Conservation (phyloP, 2,797 vertebrate species). For the Cossypha heuglini region DNA sequence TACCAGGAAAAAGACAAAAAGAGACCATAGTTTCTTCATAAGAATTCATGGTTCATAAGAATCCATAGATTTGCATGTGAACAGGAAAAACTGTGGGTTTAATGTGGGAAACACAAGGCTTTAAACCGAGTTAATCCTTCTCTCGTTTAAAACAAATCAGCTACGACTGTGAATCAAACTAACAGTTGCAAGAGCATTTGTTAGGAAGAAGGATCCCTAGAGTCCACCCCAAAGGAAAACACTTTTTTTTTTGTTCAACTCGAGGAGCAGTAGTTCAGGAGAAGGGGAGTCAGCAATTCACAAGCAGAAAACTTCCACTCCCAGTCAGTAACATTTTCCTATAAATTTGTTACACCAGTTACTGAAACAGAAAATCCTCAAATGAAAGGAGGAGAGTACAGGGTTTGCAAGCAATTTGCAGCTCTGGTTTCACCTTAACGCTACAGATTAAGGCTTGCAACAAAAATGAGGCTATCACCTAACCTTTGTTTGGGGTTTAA, state of each 20-base stretch:
- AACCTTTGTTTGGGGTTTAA: conserved; percentile 48
- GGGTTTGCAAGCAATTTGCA: conserved; percentile 1
- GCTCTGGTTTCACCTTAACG: conserved; percentile 11
- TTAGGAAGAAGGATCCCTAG: not conserved
- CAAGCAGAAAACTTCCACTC: not conserved
- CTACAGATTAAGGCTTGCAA: conserved; percentile 41
- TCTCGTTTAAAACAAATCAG: not conserved
- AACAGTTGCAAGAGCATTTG: not conserved
- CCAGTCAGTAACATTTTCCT: not conserved
- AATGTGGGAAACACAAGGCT: not conserved
- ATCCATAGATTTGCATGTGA: not conserved
- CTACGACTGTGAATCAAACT: not conserved
- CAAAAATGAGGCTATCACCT: conserved; percentile 41
- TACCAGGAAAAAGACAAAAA: not conserved
- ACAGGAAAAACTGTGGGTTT: not conserved
- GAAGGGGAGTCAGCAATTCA: not conserved
- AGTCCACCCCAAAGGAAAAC: not conserved
- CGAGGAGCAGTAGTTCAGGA: not conserved
- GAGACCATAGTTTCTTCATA: not conserved
- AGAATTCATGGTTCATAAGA: not conserved
- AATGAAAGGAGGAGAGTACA: not conserved
- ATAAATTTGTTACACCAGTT: not conserved
- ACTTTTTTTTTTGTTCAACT: not conserved
- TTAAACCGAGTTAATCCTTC: not conserved
- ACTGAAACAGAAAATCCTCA: conserved; percentile 32